A percentile compares a stretch with the other conserved stretches of the same genome.
Evolutionary conservation across 23 tunicate species (phyloP).

Genomic region (Phallusia fumigata): DNA sequence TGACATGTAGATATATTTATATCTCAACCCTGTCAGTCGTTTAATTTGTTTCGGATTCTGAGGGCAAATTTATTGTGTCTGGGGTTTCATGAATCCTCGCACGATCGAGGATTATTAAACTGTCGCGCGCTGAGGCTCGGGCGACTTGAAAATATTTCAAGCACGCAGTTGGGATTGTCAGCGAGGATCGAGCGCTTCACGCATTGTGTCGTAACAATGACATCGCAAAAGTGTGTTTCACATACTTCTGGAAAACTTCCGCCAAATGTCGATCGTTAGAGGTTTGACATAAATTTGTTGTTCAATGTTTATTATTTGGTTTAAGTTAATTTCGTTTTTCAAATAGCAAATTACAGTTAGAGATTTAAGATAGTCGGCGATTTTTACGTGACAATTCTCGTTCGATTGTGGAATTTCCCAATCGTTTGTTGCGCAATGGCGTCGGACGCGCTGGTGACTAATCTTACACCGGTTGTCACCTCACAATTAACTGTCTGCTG

Average conservation of each 20-base stretch:
- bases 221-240: too few relatives aligned
- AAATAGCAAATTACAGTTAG: background rate
- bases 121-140: background rate
- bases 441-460: background rate
- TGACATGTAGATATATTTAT: too few relatives aligned
- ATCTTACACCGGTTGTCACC: background rate
- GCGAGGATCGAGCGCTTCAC: background rate
- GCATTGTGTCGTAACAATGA: background rate
- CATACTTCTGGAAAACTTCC: too few relatives aligned
- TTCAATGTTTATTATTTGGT: too few relatives aligned
- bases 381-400: background rate
- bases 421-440: background rate
- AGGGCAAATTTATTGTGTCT: background rate
- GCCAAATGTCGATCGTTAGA: too few relatives aligned
- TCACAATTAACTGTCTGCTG: slow-evolving; percentile 15
- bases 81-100: background rate
- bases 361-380: too few relatives aligned
- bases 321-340: background rate
- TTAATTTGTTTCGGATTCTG: background rate
- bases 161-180: background rate
- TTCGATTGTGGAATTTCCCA: background rate
- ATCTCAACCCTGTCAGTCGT: too few relatives aligned
- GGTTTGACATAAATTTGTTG: too few relatives aligned
- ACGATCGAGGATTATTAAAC: background rate
- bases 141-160: slow-evolving; percentile 1